These are phyloP conservation scores for Psammodynastes pulverulentus DNA, from an alignment of 2,113 vertebrate genomes.

Conservation along the genomic window DNA sequence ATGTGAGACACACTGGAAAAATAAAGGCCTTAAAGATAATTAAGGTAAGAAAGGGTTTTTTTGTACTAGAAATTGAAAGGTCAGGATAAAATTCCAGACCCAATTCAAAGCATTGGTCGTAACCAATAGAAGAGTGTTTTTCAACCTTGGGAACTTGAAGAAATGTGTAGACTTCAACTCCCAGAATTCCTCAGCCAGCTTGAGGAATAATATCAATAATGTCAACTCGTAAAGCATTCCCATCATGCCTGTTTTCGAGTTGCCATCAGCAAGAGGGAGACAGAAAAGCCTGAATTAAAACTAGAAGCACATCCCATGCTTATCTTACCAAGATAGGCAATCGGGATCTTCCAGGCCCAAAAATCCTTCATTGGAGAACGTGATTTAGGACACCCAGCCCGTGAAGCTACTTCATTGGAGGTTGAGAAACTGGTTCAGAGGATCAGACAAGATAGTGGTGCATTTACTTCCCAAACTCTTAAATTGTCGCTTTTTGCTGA, in stretches of 20 bases:
- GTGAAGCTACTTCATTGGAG: too few species aligned
- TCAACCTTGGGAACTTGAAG: not conserved
- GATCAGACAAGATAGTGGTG: not conserved
- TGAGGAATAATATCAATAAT: not conserved
- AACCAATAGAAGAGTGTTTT: not conserved
- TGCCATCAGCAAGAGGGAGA: too few species aligned
- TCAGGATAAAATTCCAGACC: not conserved
- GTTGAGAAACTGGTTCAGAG: fast-evolving
- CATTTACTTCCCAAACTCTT: not conserved
- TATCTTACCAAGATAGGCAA: too few species aligned
- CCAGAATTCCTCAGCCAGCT: not conserved
- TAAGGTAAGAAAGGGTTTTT: constrained; percentile 62
- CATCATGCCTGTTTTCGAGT: too few species aligned
- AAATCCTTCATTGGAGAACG: too few species aligned
- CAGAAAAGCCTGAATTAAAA: too few species aligned
- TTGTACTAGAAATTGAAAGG: not conserved
- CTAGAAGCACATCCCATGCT: too few species aligned
- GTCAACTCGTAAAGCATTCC: too few species aligned
- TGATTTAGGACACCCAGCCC: too few species aligned
- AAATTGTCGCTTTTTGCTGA: not conserved
- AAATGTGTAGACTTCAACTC: not conserved
- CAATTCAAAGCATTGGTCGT: not conserved
- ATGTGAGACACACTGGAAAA: constrained; percentile 79
- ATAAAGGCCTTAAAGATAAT: constrained; percentile 75
- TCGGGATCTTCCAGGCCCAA: too few species aligned